phyloP scores from a whole-genome alignment of 2,113 vertebrate species.

The Oncorhynchus keta region DNA sequence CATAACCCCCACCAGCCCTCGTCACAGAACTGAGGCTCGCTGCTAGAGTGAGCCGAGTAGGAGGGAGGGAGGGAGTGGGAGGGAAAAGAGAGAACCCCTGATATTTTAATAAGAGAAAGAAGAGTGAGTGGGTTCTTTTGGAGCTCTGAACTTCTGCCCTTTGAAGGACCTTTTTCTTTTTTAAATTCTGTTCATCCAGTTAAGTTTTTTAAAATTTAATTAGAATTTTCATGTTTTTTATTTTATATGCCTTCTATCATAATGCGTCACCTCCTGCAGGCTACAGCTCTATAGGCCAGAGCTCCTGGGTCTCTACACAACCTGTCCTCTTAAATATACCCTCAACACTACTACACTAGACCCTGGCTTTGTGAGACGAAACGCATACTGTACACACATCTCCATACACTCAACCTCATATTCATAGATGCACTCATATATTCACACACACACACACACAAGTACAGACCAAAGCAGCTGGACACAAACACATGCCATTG shows the following conservation, averaged over 20 bases:
- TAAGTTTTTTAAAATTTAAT: constrained; percentile 4
- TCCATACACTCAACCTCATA: constrained; percentile 2
- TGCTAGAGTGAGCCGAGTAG: not conserved
- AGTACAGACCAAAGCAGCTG: not conserved
- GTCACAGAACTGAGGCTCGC: not conserved
- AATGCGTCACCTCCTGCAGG: not conserved
- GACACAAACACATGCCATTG: not conserved
- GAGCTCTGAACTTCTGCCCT: constrained; percentile 32
- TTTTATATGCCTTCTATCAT: not conserved
- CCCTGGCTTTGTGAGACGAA: not conserved
- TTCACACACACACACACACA: not conserved
- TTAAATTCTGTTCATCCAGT: constrained; percentile 15
- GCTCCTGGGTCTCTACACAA: not conserved
- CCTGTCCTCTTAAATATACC: not conserved
- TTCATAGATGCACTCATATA: constrained; percentile 13
- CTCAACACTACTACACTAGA: constrained; percentile 7
- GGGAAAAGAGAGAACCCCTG: constrained; percentile 18
- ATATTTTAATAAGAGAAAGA: constrained; percentile 44
- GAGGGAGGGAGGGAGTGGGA: not conserved
- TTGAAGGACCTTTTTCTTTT: constrained; percentile 33
- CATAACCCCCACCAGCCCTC: not conserved
- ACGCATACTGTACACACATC: too few relatives aligned
- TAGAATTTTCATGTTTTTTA: too few relatives aligned
- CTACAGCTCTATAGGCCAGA: not conserved
- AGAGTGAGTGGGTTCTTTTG: constrained; percentile 19